Evolutionary conservation across 2,888 invertebrate genomes (phyloP).

Genomic region (Lasioglossum malachurum): DNA sequence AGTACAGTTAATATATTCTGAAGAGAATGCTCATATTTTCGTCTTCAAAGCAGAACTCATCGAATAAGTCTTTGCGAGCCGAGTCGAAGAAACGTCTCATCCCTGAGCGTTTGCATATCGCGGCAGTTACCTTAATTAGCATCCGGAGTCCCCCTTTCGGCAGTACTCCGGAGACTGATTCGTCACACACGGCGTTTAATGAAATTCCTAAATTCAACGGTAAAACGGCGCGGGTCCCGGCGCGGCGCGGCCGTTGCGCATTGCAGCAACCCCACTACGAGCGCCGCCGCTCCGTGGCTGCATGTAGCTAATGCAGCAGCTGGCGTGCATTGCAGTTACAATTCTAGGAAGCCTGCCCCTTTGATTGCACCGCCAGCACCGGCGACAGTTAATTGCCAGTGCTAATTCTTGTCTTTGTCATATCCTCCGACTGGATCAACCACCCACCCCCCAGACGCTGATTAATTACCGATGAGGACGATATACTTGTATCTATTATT

Average conservation of each 20-base stretch:
- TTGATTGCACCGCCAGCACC: conserved; percentile 28
- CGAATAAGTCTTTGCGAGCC: neutral
- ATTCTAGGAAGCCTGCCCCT: conserved; percentile 31
- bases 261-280: conserved; percentile 74
- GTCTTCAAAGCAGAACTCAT: neutral
- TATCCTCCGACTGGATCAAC: neutral
- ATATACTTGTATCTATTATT: neutral
- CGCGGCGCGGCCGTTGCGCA: conserved; percentile 72
- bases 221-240: conserved; percentile 53
- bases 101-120: neutral
- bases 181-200: conserved; percentile 47
- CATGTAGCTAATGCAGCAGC: conserved; percentile 63
- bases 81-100: neutral
- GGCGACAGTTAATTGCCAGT: conserved; percentile 23
- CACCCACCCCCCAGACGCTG: neutral
- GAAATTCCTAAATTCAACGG: conserved; percentile 62
- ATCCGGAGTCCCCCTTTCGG: neutral
- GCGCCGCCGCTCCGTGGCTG: conserved; percentile 28
- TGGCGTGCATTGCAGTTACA: conserved; percentile 53
- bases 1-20: neutral
- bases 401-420: neutral
- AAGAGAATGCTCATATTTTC: neutral
- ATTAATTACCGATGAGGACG: neutral
- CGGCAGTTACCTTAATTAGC: conserved; percentile 25
- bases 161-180: conserved; percentile 30